Evolutionary conservation across 2,113 vertebrate species (phyloP).

Genomic region (Pardalotus punctatus): DNA sequence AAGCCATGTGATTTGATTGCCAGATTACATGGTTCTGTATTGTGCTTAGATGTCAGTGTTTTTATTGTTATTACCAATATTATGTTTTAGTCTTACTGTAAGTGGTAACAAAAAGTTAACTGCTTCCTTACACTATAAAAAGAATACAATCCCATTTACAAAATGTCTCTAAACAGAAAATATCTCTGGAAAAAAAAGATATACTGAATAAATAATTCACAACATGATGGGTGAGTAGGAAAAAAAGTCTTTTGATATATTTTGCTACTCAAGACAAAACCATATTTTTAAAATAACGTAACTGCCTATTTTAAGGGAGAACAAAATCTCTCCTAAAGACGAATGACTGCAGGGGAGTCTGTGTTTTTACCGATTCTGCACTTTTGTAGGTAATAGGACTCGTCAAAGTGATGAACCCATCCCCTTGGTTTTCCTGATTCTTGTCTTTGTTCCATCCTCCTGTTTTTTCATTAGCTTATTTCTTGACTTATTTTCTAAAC

Average conservation of each 20-base stretch:
- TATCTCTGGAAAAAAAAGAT: neutral
- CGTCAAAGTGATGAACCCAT: neutral
- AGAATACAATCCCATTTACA: slow-evolving; percentile 6
- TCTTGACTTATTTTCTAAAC: neutral
- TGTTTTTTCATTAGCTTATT: neutral
- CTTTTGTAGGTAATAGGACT: neutral
- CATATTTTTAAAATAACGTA: neutral
- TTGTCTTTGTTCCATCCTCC: neutral
- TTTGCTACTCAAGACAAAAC: neutral
- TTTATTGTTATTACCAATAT: slow-evolving; percentile 59
- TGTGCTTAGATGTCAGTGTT: slow-evolving; percentile 47
- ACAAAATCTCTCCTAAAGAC: neutral
- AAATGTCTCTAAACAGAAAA: slow-evolving; percentile 23
- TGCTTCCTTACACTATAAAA: slow-evolving; percentile 54
- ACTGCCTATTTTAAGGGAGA: neutral
- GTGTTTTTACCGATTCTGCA: neutral
- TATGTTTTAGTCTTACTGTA: slow-evolving; percentile 57
- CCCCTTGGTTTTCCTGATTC: neutral
- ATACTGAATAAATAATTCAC: slow-evolving; percentile 19
- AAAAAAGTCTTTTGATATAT: neutral
- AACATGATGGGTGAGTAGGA: neutral
- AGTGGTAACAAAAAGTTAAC: slow-evolving; percentile 49
- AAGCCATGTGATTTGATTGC: slow-evolving; percentile 52
- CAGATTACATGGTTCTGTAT: slow-evolving; percentile 38
- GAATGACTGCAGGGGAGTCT: neutral